Evolutionary conservation across 2,113 vertebrate genomes (phyloP), one percentile per base, ranked within the genome.

Genomic region (Boulengeromyrus knoepffleri): DNA sequence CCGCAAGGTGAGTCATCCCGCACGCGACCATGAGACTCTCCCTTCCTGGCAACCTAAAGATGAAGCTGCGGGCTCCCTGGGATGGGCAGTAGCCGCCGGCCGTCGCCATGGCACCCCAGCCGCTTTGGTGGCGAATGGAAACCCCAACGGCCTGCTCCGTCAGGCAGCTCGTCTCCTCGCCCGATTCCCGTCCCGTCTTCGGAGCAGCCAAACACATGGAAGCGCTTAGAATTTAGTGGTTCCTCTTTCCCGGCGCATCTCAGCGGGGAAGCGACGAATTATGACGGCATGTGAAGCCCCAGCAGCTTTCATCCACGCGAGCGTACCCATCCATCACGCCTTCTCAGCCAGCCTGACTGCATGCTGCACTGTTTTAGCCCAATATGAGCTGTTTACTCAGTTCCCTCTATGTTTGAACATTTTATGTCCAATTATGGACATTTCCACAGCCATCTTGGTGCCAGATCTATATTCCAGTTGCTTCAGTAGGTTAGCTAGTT

Each of bases 201-300:
- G 13, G n/a, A 85, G 46, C 45, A 46, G 84, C 74, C 24, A 86
- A 86, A 86, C 84, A 86, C 84, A 49, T 86, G 84, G 84, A 86
- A 86, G 10, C 24, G 5, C 13, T 86, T 50, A 86, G n/a, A n/a
- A 50, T 47, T 86, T 50, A 86, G 84, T 19, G 47, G 47, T 49
- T 86, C 84, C 45, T 31, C 8, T 49, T 50, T 27, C n/a, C 47
- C 84, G 13, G n/a, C 13, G 45, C 5, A n/a, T 50, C 84, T 86
- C 84, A 86, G n/a, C 46, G 0, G 84, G 31, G 84, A 47, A 49
- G 84, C 24, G 21, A 19, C n/a, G 5, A 50, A 49, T 86, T 50
- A 86, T 50, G 47, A 1, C 4, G 84, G 24, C 45, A 50, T 27
- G 47, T 50, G 45, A 86, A 50, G 45, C 84, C 47, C 47, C 17